A percentile compares a stretch with the other conserved stretches of the same genome.
These are phyloP conservation scores for Diaperis boleti DNA, from an alignment of 2,888 invertebrate species.

Conservation along the genomic window DNA sequence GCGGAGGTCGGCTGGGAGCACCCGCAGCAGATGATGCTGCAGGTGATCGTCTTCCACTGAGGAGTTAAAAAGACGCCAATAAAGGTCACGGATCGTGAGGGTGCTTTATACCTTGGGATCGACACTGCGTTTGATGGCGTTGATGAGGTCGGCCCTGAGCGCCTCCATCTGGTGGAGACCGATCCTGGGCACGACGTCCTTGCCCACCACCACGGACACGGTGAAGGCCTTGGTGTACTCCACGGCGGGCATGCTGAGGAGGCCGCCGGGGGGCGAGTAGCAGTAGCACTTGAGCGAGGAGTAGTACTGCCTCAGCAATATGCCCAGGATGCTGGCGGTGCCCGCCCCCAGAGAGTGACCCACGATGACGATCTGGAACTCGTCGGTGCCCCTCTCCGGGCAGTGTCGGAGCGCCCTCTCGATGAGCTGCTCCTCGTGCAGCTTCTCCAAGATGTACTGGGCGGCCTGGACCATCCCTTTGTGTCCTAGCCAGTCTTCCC, in stretches of 20 bases:
- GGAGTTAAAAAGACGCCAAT: no score
- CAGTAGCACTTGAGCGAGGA: conserved; percentile 83
- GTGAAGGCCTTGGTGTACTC: conserved; percentile 89
- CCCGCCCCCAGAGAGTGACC: conserved; percentile 91
- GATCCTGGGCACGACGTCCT: conserved; percentile 89
- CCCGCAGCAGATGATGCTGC: conserved; percentile 81
- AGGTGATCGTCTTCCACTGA: conserved; percentile 90
- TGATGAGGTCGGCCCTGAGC: conserved; percentile 84
- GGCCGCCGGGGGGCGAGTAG: conserved; percentile 87
- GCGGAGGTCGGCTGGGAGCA: conserved; percentile 78
- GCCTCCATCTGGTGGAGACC: conserved; percentile 90
- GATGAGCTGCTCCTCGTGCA: conserved; percentile 79
- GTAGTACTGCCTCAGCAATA: conserved; percentile 81
- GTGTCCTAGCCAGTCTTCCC: conserved; percentile 90
- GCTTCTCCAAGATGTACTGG: conserved; percentile 83
- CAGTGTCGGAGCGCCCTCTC: conserved; percentile 75
- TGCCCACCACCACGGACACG: conserved; percentile 87
- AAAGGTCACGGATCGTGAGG: no score
- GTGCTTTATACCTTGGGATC: conserved; percentile 83
- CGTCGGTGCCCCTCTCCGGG: conserved; percentile 71
- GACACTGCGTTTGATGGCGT: conserved; percentile 83
- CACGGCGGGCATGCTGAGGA: conserved; percentile 84
- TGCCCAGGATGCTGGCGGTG: conserved; percentile 73
- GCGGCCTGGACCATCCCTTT: conserved; percentile 93
- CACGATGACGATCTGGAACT: conserved; percentile 79